Evolutionary conservation across 2,797 vertebrate species (phyloP), one percentile per base, ranked within the genome.

Genomic region (Podarcis siculus): DNA sequence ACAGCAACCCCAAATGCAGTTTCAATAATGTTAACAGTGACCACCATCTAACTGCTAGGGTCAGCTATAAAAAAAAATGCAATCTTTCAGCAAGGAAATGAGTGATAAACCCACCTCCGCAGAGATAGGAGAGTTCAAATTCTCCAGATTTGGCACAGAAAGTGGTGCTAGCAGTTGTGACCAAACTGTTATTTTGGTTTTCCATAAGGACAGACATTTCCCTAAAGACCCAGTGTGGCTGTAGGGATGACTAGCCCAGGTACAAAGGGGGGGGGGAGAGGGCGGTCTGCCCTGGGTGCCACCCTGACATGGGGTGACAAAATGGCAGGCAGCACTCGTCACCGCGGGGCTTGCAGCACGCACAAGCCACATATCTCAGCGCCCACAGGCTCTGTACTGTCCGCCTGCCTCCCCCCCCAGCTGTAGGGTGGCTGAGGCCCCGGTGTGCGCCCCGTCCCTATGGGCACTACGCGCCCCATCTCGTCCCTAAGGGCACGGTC

Each of bases 1-100:
- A 5, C 83, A 90, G 64, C 79, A 58, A 86, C 21, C 90, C 67
- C 87, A 82, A 93, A 90, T 85, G 87, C 82, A 90, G 84, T 89
- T 85, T 86, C 87, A 69, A 39, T 78, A 55, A 78, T 69, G 76
- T 61, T 42, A 83, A 79, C 17, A 72, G 64, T 35, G 73, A 42
- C 55, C 32, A 73, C n/a, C 69, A 79, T 45, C 77, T 35, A 75
- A 27, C 69, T 49, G n/a, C 37, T 79, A 45, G 67, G 27, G 19
- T 30, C 64, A 71, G 7, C 21, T 35, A 55, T 81, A 8, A 76
- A 66, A 81, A 66, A 81, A 64, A 7, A 32, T 27, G 81, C 32
- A 61, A 45, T 73, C 66, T 61, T 79, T 35, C 66, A 79, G 13
- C 32, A 58, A 78, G 64, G 45, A 32, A 58, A 27, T 12, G 25